Base-by-base conservation (phyloP, 2,888 invertebrate species). In the Acrobasis consociella region DNA sequence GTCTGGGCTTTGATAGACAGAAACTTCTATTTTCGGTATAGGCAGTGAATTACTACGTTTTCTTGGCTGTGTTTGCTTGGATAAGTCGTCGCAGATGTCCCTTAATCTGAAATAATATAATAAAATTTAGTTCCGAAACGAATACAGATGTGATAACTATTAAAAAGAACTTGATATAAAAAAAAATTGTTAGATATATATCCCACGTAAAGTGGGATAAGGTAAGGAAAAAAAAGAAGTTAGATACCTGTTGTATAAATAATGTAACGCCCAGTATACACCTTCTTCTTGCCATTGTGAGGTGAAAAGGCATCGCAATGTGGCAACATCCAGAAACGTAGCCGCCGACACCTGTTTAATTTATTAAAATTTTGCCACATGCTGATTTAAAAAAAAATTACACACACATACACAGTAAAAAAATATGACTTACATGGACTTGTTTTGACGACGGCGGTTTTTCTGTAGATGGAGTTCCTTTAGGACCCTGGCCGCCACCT, bases 201-300 rank as follows among this genome's bases (percentile, higher is more conserved):
- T n/a, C n/a, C n/a, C n/a, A n/a, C n/a, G n/a, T n/a, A n/a, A n/a
- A n/a, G n/a, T n/a, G n/a, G n/a, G n/a, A n/a, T n/a, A n/a, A n/a
- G n/a, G n/a, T n/a, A n/a, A n/a, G n/a, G n/a, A 31, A 31, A 31
- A 5, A 5, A 31, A 31, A 31, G 31, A 31, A 31, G 7, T 15
- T 31, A 53, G 16, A 16, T 72, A 97, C 97, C 98, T 95, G 80
- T 97, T 97, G 76, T 97, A 97, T 68, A 98, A 92, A 87, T 96
- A 99, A 82, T 97, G 97, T 39, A 99, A 89, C 13, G 98, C 98
- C 99, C 99, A 99, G 84, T 97, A 97, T 11, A 99, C 96, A 0
- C 99, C 99, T 83, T 99, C 99, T 82, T 99, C 99, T 80, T 97
- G 96, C 99, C 99, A 99, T 79, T 99, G 98, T 0, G 97, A 95